These are phyloP conservation scores for Epinephelus awoara DNA, from an alignment of 2,797 vertebrate genomes.

Conservation along the genomic window DNA sequence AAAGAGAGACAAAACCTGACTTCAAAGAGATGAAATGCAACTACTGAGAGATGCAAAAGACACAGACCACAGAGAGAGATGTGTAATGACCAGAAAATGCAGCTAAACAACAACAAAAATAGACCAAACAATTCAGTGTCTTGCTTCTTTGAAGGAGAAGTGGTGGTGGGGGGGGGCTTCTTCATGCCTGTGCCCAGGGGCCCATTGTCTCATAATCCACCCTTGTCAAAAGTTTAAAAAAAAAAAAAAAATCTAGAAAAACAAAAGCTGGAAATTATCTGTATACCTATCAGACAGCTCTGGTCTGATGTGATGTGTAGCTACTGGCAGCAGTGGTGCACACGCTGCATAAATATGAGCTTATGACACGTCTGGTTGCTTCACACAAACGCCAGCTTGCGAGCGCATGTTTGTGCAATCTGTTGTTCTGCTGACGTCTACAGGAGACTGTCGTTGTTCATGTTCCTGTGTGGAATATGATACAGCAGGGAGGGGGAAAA, in stretches of 20 bases:
- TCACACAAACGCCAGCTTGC: conserved; percentile 62
- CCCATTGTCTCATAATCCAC: too few species aligned
- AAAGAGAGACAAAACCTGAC: too few species aligned
- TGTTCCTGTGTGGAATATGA: conserved; percentile 69
- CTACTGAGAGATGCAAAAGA: too few species aligned
- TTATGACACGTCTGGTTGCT: conserved; percentile 48
- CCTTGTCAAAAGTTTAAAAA: too few species aligned
- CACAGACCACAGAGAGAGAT: too few species aligned
- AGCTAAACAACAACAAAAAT: too few species aligned
- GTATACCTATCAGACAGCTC: conserved; percentile 21
- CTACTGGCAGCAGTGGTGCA: conserved; percentile 31
- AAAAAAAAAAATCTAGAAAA: not conserved
- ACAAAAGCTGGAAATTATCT: conserved; percentile 21
- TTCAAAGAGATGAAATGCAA: too few species aligned
- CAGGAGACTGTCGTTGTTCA: conserved; percentile 51
- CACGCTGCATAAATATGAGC: conserved; percentile 70
- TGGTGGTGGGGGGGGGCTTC: too few species aligned
- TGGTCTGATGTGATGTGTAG: conserved; percentile 51
- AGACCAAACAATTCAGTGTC: too few species aligned
- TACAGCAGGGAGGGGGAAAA: conserved; percentile 46
- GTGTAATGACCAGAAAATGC: too few species aligned
- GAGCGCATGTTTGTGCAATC: conserved; percentile 75
- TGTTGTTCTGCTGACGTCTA: conserved; percentile 73
- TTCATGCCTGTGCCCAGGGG: too few species aligned
- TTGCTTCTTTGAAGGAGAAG: too few species aligned